Evolutionary conservation across 2,113 vertebrate species (phyloP).

Genomic region (Alces alces): DNA sequence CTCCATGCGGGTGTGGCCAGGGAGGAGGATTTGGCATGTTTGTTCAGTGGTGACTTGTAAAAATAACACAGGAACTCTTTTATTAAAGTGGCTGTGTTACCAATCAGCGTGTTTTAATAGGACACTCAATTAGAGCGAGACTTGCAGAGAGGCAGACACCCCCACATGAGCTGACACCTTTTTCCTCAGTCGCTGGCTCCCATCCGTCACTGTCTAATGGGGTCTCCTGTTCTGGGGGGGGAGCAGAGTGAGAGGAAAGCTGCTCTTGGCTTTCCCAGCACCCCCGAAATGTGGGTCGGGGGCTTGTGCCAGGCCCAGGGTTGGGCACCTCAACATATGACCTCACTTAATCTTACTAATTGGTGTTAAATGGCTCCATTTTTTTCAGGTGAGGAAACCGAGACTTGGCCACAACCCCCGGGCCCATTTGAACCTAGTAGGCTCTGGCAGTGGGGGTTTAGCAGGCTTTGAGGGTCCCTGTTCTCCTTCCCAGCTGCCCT

Average conservation of each 20-base stretch:
- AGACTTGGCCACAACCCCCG: too few relatives aligned
- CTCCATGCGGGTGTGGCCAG: background rate
- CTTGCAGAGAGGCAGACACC: background rate
- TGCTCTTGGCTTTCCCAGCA: background rate
- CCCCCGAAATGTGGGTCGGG: background rate
- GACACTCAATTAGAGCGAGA: background rate
- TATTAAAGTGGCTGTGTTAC: background rate
- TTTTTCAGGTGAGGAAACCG: background rate
- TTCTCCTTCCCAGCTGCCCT: background rate
- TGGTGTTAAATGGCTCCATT: background rate
- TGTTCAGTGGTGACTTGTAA: constrained; percentile 27
- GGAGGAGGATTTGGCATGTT: background rate
- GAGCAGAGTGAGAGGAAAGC: too few relatives aligned
- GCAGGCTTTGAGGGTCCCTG: background rate
- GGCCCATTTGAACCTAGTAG: background rate
- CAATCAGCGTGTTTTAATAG: background rate
- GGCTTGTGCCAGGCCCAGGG: background rate
- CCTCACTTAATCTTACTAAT: background rate
- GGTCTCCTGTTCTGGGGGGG: background rate
- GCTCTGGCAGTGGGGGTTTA: background rate
- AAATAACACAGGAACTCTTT: constrained; percentile 25
- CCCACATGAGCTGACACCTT: background rate
- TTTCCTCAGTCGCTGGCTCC: background rate
- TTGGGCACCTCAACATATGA: fast-evolving
- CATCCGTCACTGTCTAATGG: background rate